Conservation (phyloP, 2,888 invertebrate species). For the Polydrusus tereticollis region DNA sequence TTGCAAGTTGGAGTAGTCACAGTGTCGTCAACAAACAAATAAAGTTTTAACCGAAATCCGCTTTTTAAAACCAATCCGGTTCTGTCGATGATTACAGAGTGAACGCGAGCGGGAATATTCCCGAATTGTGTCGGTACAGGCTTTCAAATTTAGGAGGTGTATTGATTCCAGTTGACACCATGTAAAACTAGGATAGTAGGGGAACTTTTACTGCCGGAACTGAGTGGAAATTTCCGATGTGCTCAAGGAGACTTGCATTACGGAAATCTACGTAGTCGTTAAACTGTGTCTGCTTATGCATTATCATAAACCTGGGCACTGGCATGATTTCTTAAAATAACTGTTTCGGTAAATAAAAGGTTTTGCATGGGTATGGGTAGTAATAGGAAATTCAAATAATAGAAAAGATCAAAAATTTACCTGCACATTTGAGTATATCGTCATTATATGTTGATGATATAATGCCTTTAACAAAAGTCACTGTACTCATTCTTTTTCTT, state of each 20-base stretch:
- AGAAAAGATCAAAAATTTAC: not conserved
- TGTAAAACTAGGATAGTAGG: not conserved
- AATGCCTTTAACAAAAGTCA: not conserved
- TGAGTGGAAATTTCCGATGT: not conserved
- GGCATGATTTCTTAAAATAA: too few relatives aligned
- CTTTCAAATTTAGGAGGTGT: not conserved
- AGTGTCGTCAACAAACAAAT: too few relatives aligned
- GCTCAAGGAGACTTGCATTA: not conserved
- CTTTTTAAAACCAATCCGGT: too few relatives aligned
- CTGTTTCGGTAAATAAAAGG: too few relatives aligned
- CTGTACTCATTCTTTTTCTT: not conserved
- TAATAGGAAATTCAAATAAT: not conserved
- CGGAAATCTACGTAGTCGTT: too few relatives aligned
- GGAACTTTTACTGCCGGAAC: not conserved
- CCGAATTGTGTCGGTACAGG: conserved; percentile 5
- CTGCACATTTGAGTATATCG: not conserved
- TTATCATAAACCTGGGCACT: not conserved
- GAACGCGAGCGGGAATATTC: conserved; percentile 11
- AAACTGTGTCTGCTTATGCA: too few relatives aligned
- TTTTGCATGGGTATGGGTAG: too few relatives aligned
- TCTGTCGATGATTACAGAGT: conserved; percentile 21
- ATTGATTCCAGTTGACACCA: not conserved
- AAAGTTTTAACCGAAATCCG: too few relatives aligned
- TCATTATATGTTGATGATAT: not conserved
- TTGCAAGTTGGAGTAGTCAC: too few relatives aligned